phyloP scores from a whole-genome alignment of 2,113 vertebrate genomes.

The Chamaea fasciata region DNA sequence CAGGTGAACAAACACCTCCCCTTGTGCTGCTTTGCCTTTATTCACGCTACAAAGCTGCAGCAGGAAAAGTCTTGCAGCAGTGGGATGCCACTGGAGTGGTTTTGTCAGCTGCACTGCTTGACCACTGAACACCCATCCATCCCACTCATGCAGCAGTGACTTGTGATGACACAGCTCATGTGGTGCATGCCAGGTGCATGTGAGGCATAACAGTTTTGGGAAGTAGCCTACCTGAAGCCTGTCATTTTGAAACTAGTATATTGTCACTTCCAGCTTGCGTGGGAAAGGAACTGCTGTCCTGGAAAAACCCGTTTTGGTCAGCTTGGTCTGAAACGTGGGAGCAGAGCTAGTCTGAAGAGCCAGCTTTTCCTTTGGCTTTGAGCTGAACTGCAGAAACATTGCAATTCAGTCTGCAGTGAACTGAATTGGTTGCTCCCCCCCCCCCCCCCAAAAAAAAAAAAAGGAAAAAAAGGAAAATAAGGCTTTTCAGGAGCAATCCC shows the following conservation, averaged over 20 bases:
- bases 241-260: not conserved
- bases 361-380: not conserved
- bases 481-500: not conserved
- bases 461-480: not conserved
- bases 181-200: accelerated
- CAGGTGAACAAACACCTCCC: not conserved
- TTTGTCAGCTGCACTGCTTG: not conserved
- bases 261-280: not conserved
- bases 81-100: not conserved
- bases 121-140: not conserved
- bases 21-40: not conserved
- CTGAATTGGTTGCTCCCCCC: not conserved
- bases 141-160: not conserved
- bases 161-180: not conserved
- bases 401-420: not conserved
- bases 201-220: not conserved
- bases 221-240: not conserved
- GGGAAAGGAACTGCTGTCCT: not conserved
- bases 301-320: not conserved
- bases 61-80: not conserved
- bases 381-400: not conserved
- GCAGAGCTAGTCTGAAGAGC: not conserved
- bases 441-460: too few species aligned
- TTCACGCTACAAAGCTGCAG: not conserved
- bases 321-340: not conserved